These are phyloP conservation scores for Heliothis virescens DNA, from an alignment of 1,140 invertebrate genomes.

Conservation along the genomic window DNA sequence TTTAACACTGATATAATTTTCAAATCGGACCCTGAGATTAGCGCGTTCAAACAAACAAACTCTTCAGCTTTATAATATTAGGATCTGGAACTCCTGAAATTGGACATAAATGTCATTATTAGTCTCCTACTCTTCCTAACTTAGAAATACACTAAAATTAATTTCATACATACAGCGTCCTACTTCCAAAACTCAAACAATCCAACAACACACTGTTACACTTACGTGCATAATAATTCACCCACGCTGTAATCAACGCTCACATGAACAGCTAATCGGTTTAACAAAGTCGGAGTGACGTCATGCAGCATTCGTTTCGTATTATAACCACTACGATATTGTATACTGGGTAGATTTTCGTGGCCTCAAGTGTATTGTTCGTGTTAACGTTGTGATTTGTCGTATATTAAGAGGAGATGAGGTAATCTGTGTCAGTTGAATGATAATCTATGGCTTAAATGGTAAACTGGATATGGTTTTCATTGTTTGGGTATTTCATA, in stretches of 20 bases:
- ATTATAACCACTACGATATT: not conserved
- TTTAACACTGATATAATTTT: too few species aligned
- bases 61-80: too few species aligned
- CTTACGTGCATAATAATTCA: slow-evolving; percentile 30
- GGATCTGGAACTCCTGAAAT: too few species aligned
- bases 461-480: too few species aligned
- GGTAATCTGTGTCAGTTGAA: not conserved
- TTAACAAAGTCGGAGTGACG: slow-evolving; percentile 22
- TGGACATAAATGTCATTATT: too few species aligned
- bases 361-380: slow-evolving; percentile 24
- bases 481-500: too few species aligned
- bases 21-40: too few species aligned
- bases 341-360: not conserved
- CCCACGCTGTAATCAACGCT: slow-evolving; percentile 4
- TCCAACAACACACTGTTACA: slow-evolving; percentile 3
- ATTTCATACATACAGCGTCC: too few species aligned
- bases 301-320: not conserved
- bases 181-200: slow-evolving; percentile 2
- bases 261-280: slow-evolving; percentile 34
- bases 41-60: too few species aligned
- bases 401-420: not conserved
- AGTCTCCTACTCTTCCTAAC: too few species aligned
- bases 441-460: not conserved
- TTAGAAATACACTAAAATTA: too few species aligned
- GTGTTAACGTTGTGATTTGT: slow-evolving; percentile 22